Evolutionary conservation across 1,140 invertebrate genomes (phyloP).

Genomic region (Ylistrum balloti): DNA sequence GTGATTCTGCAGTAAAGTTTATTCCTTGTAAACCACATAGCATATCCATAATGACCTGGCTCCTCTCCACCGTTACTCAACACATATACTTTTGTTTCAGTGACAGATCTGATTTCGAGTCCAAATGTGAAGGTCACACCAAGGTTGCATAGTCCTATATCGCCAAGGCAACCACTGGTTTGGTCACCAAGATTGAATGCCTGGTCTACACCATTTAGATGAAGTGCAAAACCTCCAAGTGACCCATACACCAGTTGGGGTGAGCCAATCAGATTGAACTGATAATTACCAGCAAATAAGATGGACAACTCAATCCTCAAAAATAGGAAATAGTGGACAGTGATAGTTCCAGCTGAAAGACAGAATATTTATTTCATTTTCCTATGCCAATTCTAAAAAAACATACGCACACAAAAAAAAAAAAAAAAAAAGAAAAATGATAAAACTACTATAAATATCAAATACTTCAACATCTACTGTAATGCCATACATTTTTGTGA

Average conservation of each 20-base stretch:
- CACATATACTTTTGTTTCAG: slow-evolving; percentile 58
- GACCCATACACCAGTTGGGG: slow-evolving; percentile 62
- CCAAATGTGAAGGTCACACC: slow-evolving; percentile 69
- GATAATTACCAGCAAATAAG: background rate
- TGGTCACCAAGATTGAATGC: slow-evolving; percentile 54
- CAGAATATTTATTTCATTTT: background rate
- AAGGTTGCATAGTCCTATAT: slow-evolving; percentile 63
- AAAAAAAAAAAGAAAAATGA: too few relatives aligned
- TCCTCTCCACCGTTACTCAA: slow-evolving; percentile 70
- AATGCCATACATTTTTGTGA: too few relatives aligned
- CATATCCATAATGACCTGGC: slow-evolving; percentile 65
- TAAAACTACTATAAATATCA: too few relatives aligned
- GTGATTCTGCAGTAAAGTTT: slow-evolving; percentile 65
- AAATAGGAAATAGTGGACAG: slow-evolving; percentile 2
- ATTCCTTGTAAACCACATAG: slow-evolving; percentile 64
- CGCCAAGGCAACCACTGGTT: slow-evolving; percentile 59
- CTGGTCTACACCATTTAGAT: slow-evolving; percentile 68
- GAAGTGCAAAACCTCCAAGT: slow-evolving; percentile 62
- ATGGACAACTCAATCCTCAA: background rate
- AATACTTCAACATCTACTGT: too few relatives aligned
- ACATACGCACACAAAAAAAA: too few relatives aligned
- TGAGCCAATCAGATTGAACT: slow-evolving; percentile 54
- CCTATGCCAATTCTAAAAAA: too few relatives aligned
- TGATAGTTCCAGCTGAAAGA: background rate
- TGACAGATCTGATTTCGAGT: slow-evolving; percentile 59